Conservation (phyloP, 92 coral and sea anemone species). For the Hydrozoanthus gracilis region DNA sequence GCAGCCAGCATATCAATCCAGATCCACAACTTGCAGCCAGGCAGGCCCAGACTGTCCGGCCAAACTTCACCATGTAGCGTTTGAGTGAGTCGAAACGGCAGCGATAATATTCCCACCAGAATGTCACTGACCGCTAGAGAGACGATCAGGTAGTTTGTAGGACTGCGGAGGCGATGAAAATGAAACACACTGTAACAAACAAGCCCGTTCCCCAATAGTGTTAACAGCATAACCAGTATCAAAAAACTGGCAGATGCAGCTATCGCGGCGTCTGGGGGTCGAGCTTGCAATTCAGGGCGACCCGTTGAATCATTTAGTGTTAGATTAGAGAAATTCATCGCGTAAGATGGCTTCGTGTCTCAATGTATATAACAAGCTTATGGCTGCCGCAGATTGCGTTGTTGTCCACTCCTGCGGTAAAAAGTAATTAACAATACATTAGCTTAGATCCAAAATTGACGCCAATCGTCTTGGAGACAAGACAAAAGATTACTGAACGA, state of each 20-base stretch:
- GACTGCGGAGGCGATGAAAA: slow-evolving; percentile 86
- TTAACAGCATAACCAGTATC: slow-evolving; percentile 82
- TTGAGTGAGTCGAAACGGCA: slow-evolving; percentile 91
- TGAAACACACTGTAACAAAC: slow-evolving; percentile 87
- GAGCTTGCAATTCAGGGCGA: slow-evolving; percentile 3
- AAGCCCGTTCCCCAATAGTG: slow-evolving; percentile 88
- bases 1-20: slow-evolving; percentile 91
- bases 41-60: slow-evolving; percentile 70
- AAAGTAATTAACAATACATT: slow-evolving; percentile 31
- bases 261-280: slow-evolving; percentile 31
- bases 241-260: slow-evolving; percentile 85
- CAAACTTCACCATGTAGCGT: slow-evolving; percentile 70
- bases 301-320: neutral
- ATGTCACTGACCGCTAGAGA: slow-evolving; percentile 95
- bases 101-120: slow-evolving; percentile 80
- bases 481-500: slow-evolving; percentile 10
- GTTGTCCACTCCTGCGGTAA: slow-evolving; percentile 8
- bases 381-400: slow-evolving; percentile 3
- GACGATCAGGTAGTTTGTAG: slow-evolving; percentile 90
- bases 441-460: slow-evolving; percentile 16
- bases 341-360: too few relatives aligned
- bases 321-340: slow-evolving; percentile 30
- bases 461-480: slow-evolving; percentile 16
- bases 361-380: neutral
- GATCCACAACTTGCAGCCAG: slow-evolving; percentile 94